Conservation (phyloP, 37 sponge, comb jelly and placozoan genomes). For the Axinella damicornis region DNA sequence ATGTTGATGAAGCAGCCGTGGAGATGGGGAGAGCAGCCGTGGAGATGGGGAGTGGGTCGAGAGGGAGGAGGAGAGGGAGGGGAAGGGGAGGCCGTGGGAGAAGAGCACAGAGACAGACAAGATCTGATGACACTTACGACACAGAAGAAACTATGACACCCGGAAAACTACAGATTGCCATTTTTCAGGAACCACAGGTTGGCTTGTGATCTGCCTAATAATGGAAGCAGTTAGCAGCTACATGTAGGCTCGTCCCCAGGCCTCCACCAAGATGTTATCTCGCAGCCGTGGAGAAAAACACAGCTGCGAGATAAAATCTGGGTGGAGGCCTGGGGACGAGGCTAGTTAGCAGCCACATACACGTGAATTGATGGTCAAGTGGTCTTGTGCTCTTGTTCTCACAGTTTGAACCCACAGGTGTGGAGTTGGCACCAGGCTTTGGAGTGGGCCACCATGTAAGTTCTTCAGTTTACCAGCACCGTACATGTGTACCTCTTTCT, state of each 20-base stretch:
- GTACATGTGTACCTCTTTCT: neutral
- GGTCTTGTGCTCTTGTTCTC: no score
- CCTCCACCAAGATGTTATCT: no score
- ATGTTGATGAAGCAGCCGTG: no score
- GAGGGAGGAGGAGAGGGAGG: neutral
- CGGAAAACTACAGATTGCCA: neutral
- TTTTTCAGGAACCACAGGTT: neutral
- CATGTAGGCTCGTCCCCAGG: no score
- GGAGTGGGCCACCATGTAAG: constrained; percentile 45
- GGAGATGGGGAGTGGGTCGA: neutral
- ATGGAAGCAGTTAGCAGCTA: no score
- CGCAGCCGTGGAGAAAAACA: no score
- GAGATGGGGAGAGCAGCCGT: neutral
- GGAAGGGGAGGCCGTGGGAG: neutral
- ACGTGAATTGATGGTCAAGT: no score
- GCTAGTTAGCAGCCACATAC: no score
- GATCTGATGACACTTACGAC: neutral
- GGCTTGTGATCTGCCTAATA: no score
- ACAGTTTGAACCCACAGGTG: constrained; percentile 33
- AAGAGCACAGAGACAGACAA: neutral
- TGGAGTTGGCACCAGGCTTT: constrained; percentile 21
- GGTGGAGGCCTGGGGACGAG: no score
- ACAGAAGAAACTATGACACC: neutral
- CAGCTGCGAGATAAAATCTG: no score
- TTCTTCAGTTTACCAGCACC: neutral